A percentile compares a stretch with the other conserved stretches of the same genome.
Evolutionary conservation across 2,888 invertebrate genomes (phyloP).

Genomic region (Macrostomum cliftonense): DNA sequence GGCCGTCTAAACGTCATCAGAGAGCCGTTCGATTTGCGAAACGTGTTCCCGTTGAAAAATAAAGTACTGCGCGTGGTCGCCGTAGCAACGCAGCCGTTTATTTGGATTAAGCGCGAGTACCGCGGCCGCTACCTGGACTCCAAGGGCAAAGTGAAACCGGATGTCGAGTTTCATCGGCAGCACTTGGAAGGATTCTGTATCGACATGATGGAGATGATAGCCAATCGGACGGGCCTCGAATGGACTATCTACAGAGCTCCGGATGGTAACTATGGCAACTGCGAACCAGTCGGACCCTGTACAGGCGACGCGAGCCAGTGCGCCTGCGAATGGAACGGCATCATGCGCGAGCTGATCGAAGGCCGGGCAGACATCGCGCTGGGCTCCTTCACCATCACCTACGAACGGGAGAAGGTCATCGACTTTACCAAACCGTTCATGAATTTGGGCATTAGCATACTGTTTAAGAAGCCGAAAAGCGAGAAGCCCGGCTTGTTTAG

Average conservation of each 20-base stretch:
- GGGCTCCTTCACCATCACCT: constrained; percentile 85
- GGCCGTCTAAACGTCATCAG: neutral
- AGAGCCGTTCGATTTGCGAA: neutral
- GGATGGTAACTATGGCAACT: constrained; percentile 1
- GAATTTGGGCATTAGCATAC: constrained; percentile 77
- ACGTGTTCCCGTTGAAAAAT: constrained; percentile 1
- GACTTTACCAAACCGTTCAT: constrained; percentile 89
- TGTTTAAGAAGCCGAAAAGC: constrained; percentile 76
- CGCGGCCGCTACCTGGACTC: too few species aligned
- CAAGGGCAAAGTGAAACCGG: too few species aligned
- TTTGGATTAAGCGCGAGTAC: neutral
- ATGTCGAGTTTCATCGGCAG: neutral
- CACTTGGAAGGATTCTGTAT: constrained; percentile 49
- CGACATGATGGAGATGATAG: constrained; percentile 62
- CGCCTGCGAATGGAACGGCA: constrained; percentile 37
- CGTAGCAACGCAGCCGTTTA: constrained; percentile 1
- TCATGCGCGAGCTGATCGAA: constrained; percentile 41
- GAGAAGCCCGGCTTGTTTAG: constrained; percentile 60
- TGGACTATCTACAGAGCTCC: constrained; percentile 29
- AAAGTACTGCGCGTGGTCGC: neutral
- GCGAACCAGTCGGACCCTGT: too few species aligned
- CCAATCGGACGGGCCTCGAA: constrained; percentile 57
- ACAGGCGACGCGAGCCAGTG: constrained; percentile 9
- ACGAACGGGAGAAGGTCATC: constrained; percentile 70
- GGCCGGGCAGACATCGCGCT: constrained; percentile 61